phyloP scores from a whole-genome alignment of 2,113 vertebrate genomes.

The Periophthalmus modestus region DNA sequence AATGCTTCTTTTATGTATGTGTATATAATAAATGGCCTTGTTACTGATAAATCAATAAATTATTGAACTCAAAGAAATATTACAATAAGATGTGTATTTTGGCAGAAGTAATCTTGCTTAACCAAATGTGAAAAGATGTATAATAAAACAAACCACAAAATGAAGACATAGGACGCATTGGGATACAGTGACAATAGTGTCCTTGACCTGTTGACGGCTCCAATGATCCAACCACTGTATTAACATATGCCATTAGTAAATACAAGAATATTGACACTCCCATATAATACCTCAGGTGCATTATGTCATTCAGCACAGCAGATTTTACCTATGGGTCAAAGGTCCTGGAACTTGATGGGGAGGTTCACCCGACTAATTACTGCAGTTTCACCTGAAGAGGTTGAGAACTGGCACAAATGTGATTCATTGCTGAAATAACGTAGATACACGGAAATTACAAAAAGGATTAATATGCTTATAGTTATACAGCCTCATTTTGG shows the following conservation, averaged over 20 bases:
- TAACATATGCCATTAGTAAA: slow-evolving; percentile 83
- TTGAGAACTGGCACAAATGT: slow-evolving; percentile 72
- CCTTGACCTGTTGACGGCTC: slow-evolving; percentile 80
- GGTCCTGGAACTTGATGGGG: slow-evolving; percentile 45
- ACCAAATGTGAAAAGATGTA: background rate
- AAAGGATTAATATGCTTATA: slow-evolving; percentile 72
- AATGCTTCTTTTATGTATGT: background rate
- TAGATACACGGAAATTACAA: slow-evolving; percentile 78
- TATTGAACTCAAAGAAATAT: background rate
- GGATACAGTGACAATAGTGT: slow-evolving; percentile 45
- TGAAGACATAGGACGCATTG: slow-evolving; percentile 7
- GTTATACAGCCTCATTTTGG: slow-evolving; percentile 83
- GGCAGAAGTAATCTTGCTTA: background rate
- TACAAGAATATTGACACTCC: slow-evolving; percentile 77
- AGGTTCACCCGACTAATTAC: slow-evolving; percentile 69
- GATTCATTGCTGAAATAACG: slow-evolving; percentile 79
- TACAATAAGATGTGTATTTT: background rate
- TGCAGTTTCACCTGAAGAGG: slow-evolving; percentile 74
- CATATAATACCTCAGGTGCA: slow-evolving; percentile 73
- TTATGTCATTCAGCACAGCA: slow-evolving; percentile 70
- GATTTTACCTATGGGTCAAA: slow-evolving; percentile 67
- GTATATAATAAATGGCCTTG: background rate
- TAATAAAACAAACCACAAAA: background rate
- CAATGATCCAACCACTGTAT: slow-evolving; percentile 78
- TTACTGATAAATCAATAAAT: background rate